Percentiles rank a stretch among this genome's conserved stretches.
These are phyloP conservation scores for Cheilosia scutellata DNA, from an alignment of 2,888 invertebrate species.

Conservation along the genomic window DNA sequence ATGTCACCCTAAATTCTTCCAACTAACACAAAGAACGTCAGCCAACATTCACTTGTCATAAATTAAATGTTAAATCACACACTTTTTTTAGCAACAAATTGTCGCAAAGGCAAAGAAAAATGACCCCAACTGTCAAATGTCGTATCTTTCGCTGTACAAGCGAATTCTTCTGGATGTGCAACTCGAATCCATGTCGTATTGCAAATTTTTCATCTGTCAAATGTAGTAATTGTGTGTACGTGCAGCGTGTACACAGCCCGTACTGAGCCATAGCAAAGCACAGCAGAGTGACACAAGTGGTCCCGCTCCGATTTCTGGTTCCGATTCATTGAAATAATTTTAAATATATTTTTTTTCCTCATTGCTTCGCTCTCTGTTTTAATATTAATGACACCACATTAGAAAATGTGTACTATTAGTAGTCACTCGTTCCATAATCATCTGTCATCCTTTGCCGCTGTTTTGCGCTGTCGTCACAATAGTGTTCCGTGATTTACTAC, in stretches of 20 bases:
- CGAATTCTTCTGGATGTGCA: slow-evolving; percentile 16
- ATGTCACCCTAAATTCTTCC: no score
- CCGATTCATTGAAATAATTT: slow-evolving; percentile 56
- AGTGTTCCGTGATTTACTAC: slow-evolving; percentile 59
- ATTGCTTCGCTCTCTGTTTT: background rate
- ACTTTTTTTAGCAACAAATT: background rate
- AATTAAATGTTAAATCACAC: background rate
- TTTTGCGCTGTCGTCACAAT: slow-evolving; percentile 42
- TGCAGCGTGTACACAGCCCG: background rate
- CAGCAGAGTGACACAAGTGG: slow-evolving; percentile 1
- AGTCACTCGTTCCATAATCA: slow-evolving; percentile 68
- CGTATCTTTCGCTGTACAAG: slow-evolving; percentile 21
- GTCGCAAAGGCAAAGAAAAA: slow-evolving; percentile 4
- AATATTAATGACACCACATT: slow-evolving; percentile 65
- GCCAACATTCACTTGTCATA: background rate
- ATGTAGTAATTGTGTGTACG: slow-evolving; percentile 2
- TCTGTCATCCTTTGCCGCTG: slow-evolving; percentile 59
- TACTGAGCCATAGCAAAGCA: background rate
- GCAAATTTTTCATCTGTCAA: slow-evolving; percentile 57
- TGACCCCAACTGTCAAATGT: slow-evolving; percentile 37
- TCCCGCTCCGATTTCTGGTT: slow-evolving; percentile 7
- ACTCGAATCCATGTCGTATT: slow-evolving; percentile 30
- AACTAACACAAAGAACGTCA: no score
- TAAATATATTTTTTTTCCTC: slow-evolving; percentile 18
- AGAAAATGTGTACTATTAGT: slow-evolving; percentile 65